Evolutionary conservation across 2,888 invertebrate species (phyloP), one percentile per base, ranked within the genome.

Genomic region (Pollenia angustigena): DNA sequence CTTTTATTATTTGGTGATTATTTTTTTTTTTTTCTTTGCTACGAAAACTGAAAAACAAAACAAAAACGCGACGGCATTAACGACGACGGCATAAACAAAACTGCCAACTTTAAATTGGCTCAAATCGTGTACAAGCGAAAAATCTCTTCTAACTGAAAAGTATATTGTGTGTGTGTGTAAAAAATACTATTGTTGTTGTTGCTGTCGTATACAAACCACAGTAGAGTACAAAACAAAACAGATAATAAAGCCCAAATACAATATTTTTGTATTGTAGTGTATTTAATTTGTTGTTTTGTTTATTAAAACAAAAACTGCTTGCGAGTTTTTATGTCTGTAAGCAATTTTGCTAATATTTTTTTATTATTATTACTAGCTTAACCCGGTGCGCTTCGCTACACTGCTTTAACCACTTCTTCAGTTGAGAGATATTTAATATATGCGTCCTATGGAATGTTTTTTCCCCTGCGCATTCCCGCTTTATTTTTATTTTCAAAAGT

Each of bases 61-160:
- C 79, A 76, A 84, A 84, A 90, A 90, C 90, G 91, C 91, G 84
- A 87, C 89, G 87, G 85, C 86, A 88, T 85, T 87, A 89, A 82
- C 83, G 87, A 87, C 88, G 87, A 88, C 92, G 92, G 91, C 89
- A 91, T 92, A 92, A 92, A 92, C 92, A 92, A 92, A 92, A 92
- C 92, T 92, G 92, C 91, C 92, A 92, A 91, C 90, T 90, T 90
- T 89, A 92, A 91, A 92, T 91, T 92, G 92, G 91, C 92, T 92
- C 92, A 91, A 92, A 92, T 90, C 88, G 91, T 90, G 90, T 89
- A 89, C 90, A 91, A 90, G 91, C 92, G 90, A 91, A 85, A 91
- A 91, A 91, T 91, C 90, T 90, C 90, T 90, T 89, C 82, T 85
- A 85, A 85, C 85, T 87, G 82, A 85, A 85, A 68, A 76, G 40